These are phyloP conservation scores for Mormyrus proboscirostris DNA, from an alignment of 2,797 vertebrate genomes.

Conservation along the genomic window DNA sequence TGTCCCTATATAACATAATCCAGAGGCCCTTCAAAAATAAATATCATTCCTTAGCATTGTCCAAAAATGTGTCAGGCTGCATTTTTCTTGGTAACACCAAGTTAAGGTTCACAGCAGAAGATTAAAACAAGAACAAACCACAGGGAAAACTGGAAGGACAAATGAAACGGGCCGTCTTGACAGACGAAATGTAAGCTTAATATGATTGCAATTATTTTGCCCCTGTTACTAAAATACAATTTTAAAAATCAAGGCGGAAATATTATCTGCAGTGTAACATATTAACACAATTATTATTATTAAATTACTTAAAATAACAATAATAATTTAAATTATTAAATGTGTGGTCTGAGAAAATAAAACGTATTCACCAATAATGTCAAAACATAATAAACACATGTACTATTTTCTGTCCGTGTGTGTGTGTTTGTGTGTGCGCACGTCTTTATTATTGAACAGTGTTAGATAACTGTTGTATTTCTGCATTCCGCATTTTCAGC, in stretches of 20 bases:
- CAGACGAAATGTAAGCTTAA: not conserved
- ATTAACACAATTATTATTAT: not conserved
- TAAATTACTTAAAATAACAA: not conserved
- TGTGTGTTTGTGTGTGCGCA: not conserved
- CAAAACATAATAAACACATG: not conserved
- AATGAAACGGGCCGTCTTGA: not conserved
- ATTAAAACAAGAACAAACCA: not conserved
- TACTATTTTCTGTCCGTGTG: not conserved
- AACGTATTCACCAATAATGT: not conserved
- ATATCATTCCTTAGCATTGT: constrained; percentile 8
- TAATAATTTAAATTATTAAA: too few species aligned
- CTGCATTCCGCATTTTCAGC: not conserved
- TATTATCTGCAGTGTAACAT: not conserved
- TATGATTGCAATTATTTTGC: not conserved
- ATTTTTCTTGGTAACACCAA: constrained; percentile 14
- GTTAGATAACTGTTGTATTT: not conserved
- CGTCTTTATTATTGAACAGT: not conserved
- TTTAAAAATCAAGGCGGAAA: not conserved
- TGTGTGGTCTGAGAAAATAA: not conserved
- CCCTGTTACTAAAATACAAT: not conserved
- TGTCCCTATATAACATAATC: not conserved
- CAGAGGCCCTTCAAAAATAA: constrained; percentile 1
- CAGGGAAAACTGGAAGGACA: not conserved
- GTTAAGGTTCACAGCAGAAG: constrained; percentile 1
- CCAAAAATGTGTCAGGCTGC: not conserved